Evolutionary conservation across 2,888 invertebrate species (phyloP).

Genomic region (Aleiodes alternator): DNA sequence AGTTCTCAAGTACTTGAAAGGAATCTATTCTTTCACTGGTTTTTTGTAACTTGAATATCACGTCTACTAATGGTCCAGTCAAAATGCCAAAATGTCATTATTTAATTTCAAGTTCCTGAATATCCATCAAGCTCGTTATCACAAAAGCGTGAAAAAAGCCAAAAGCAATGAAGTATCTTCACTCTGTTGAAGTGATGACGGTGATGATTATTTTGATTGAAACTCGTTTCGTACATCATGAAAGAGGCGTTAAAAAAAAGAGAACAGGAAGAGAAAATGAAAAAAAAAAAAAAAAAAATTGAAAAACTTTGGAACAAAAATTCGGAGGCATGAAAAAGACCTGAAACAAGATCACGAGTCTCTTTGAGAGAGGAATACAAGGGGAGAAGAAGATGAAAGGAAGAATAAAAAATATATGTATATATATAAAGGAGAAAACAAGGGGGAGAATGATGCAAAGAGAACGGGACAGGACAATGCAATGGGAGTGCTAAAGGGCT

Average conservation of each 20-base stretch:
- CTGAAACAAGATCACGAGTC: constrained; percentile 25
- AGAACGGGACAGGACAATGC: constrained; percentile 36
- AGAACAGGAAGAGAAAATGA: not conserved
- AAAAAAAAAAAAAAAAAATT: not conserved
- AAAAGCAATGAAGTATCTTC: not conserved
- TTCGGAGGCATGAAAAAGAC: constrained; percentile 20
- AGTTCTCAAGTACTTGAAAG: too few relatives aligned
- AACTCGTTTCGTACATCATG: constrained; percentile 9
- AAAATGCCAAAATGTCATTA: too few relatives aligned
- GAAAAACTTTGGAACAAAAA: constrained; percentile 2
- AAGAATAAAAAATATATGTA: constrained; percentile 1
- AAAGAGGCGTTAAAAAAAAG: constrained; percentile 30
- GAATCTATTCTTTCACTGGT: too few relatives aligned
- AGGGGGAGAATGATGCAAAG: constrained; percentile 1
- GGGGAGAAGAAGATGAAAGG: constrained; percentile 4
- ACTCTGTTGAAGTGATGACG: constrained; percentile 24
- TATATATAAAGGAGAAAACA: constrained; percentile 10
- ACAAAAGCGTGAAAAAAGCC: not conserved
- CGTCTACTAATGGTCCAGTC: too few relatives aligned
- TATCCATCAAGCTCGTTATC: not conserved
- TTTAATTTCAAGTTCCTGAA: too few relatives aligned
- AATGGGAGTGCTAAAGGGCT: constrained; percentile 38
- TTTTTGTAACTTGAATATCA: too few relatives aligned
- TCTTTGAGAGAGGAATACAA: constrained; percentile 3
- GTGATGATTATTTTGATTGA: constrained; percentile 24